Percentiles rank a stretch among this genome's conserved stretches.
phyloP scores from a whole-genome alignment of 2,888 invertebrate genomes.

The Brachynemurus nebulosus region DNA sequence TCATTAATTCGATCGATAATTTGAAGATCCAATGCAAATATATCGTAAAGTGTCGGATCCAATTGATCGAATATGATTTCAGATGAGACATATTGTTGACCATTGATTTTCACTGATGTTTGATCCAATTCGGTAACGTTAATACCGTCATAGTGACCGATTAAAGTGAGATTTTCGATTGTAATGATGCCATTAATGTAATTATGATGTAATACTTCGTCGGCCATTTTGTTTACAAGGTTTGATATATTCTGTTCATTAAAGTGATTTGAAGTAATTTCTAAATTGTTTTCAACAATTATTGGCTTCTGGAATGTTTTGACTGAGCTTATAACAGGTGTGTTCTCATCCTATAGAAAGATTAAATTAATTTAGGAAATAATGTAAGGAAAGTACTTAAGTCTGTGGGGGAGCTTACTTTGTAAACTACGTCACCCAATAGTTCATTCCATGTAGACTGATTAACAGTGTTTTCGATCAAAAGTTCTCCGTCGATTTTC shows the following conservation, averaged over 20 bases:
- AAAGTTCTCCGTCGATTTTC: conserved; percentile 35
- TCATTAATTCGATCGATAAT: conserved; percentile 29
- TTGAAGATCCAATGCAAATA: conserved; percentile 22
- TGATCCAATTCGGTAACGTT: conserved; percentile 31
- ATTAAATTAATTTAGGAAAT: conserved; percentile 2
- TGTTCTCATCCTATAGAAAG: conserved; percentile 24
- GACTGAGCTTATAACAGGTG: conserved; percentile 28
- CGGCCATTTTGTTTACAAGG: conserved; percentile 35
- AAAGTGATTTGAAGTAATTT: conserved; percentile 30
- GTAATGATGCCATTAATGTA: conserved; percentile 30
- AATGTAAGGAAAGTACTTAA: conserved; percentile 8
- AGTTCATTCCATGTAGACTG: conserved; percentile 26
- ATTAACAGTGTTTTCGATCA: conserved; percentile 32
- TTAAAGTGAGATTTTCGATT: conserved; percentile 32
- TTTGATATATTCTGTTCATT: conserved; percentile 32
- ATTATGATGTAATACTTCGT: conserved; percentile 32
- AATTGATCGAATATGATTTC: conserved; percentile 28
- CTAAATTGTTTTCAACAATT: conserved; percentile 27
- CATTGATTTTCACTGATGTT: conserved; percentile 30
- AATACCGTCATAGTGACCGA: conserved; percentile 31
- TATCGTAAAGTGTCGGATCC: neutral
- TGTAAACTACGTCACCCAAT: conserved; percentile 35
- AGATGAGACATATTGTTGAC: conserved; percentile 28
- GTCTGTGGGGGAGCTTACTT: conserved; percentile 18
- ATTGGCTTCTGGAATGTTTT: conserved; percentile 35